A percentile compares a stretch with the other conserved stretches of the same genome.
These are phyloP conservation scores for Schlechtendalia chinensis DNA, from an alignment of 1,140 invertebrate genomes.

Conservation along the genomic window DNA sequence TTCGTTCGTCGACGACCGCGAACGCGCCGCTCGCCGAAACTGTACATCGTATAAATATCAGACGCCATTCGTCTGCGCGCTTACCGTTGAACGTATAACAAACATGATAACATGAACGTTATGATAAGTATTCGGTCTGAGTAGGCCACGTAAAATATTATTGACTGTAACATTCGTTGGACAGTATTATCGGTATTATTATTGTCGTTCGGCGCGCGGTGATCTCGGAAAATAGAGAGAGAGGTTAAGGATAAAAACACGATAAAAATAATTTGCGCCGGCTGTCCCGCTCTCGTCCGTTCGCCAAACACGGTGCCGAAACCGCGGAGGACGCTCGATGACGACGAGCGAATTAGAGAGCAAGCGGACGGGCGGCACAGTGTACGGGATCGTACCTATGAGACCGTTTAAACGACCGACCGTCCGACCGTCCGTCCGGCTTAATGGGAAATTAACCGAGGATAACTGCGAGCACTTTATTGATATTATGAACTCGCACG, in stretches of 20 bases:
- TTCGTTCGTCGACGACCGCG: background rate
- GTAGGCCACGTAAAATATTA: too few relatives aligned
- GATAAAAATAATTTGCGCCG: background rate
- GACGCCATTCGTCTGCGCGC: too few relatives aligned
- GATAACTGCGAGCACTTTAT: background rate
- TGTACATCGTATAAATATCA: too few relatives aligned
- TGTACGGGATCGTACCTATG: too few relatives aligned
- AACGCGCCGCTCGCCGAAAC: too few relatives aligned
- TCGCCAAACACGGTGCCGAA: background rate
- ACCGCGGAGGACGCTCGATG: background rate
- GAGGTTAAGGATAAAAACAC: background rate
- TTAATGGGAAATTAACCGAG: slow-evolving; percentile 24
- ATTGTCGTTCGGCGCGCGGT: too few relatives aligned
- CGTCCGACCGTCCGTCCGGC: slow-evolving; percentile 5
- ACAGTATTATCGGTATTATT: too few relatives aligned
- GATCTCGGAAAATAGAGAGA: background rate
- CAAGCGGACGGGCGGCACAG: too few relatives aligned
- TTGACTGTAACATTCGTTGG: too few relatives aligned
- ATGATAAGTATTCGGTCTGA: too few relatives aligned
- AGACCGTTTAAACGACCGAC: slow-evolving; percentile 38
- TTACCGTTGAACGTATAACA: too few relatives aligned
- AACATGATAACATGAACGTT: too few relatives aligned
- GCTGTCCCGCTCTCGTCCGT: background rate
- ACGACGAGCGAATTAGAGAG: background rate
- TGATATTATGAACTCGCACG: background rate